phyloP scores from a whole-genome alignment of 2,113 vertebrate genomes.

The Dipodomys merriami region DNA sequence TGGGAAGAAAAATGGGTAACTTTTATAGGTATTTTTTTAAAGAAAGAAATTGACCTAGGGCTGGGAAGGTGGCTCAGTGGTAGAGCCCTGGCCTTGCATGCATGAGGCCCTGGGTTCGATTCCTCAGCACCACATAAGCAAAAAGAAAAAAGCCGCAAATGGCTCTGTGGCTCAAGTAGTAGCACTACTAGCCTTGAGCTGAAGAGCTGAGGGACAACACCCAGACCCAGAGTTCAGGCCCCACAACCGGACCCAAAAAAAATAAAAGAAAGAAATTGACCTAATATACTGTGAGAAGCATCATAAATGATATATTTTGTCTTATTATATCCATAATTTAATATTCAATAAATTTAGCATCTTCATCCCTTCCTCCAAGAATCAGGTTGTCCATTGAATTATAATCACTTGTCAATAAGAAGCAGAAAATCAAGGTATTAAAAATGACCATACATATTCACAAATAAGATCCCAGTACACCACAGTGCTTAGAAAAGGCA shows the following conservation, averaged over 20 bases:
- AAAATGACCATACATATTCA: slow-evolving; percentile 82
- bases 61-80: too few species aligned
- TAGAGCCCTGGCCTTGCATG: too few species aligned
- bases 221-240: too few species aligned
- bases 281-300: slow-evolving; percentile 54
- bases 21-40: slow-evolving; percentile 38
- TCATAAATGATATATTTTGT: slow-evolving; percentile 26
- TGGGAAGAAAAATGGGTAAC: slow-evolving; percentile 42
- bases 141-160: too few species aligned
- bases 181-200: too few species aligned
- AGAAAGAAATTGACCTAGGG: slow-evolving; percentile 40
- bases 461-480: slow-evolving; percentile 83
- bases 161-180: too few species aligned
- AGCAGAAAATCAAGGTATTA: slow-evolving; percentile 85
- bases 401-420: slow-evolving; percentile 80
- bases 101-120: too few species aligned
- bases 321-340: slow-evolving; percentile 30
- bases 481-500: slow-evolving; percentile 84
- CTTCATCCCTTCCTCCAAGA: slow-evolving; percentile 87
- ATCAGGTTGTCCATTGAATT: slow-evolving; percentile 87
- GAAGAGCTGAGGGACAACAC: too few species aligned
- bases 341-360: slow-evolving; percentile 70
- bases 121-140: too few species aligned
- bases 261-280: background rate
- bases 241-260: too few species aligned